Conservation (phyloP, 2,888 invertebrate genomes). For the Malachius bipustulatus region DNA sequence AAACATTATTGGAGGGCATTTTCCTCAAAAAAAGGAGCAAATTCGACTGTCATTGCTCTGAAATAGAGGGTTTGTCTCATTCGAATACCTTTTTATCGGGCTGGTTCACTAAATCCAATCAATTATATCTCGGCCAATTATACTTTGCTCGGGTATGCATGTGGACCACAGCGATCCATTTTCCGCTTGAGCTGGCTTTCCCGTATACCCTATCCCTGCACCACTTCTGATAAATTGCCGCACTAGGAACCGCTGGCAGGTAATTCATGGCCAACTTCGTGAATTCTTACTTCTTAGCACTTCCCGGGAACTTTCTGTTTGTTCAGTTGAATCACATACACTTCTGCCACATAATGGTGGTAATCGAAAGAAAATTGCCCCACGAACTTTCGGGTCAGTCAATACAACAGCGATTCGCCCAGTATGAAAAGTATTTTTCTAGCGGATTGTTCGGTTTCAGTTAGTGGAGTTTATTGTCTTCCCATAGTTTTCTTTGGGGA, state of each 20-base stretch:
- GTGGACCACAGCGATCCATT: conserved; percentile 29
- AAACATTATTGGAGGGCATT: too few relatives aligned
- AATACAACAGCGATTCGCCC: conserved; percentile 29
- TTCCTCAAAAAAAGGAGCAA: too few relatives aligned
- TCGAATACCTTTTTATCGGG: too few relatives aligned
- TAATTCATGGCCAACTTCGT: conserved; percentile 35
- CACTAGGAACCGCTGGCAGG: conserved; percentile 49
- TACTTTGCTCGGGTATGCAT: conserved; percentile 24
- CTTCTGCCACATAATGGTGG: conserved; percentile 29
- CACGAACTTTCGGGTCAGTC: conserved; percentile 29
- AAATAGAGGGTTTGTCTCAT: too few relatives aligned
- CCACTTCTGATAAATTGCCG: conserved; percentile 9
- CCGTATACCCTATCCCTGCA: conserved; percentile 16
- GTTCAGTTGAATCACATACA: conserved; percentile 30
- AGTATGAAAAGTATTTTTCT: conserved; percentile 23
- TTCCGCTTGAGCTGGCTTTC: conserved; percentile 32
- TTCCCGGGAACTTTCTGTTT: conserved; percentile 25
- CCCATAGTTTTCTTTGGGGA: conserved; percentile 7
- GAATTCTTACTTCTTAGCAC: conserved; percentile 36
- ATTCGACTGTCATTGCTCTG: too few relatives aligned
- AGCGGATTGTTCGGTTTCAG: conserved; percentile 19
- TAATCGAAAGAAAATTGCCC: conserved; percentile 35
- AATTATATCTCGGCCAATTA: conserved; percentile 3
- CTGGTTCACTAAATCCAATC: conserved; percentile 2
- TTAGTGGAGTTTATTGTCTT: conserved; percentile 13